Base-by-base conservation (phyloP, 2,888 invertebrate genomes). In the Troilus luridus region DNA sequence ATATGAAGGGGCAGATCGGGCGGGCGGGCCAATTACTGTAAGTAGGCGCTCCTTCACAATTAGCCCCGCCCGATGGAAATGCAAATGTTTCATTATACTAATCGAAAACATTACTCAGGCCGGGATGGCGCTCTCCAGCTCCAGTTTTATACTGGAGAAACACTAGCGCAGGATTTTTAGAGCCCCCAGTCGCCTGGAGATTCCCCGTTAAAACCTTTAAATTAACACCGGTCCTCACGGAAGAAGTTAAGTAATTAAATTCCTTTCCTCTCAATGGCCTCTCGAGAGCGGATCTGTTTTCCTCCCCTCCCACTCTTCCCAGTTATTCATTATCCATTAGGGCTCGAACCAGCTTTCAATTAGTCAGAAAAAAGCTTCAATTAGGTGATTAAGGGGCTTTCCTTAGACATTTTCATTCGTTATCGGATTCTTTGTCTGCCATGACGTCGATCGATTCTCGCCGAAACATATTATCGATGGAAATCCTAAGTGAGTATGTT, bases 71-170 rank as follows among this genome's bases (percentile, higher is more conserved):
- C 56, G 85, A 85, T 85, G 85, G 85, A 85, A 85, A 85, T 85
- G 85, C 85, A 85, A 58, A 81, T 81, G 81, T 54, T 81, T 89
- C 91, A 89, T 81, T 88, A 88, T 77, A 89, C 91, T 88, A 85
- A 91, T 81, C 91, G 91, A 91, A 88, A 89, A 64, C 81, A 88
- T 85, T 85, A 91, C 67, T 88, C 89, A 27, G 89, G 59, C 27
- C 62, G 85, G 54, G 85, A 54, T 85, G 85, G n/a, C 21, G 21
- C 85, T 14, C 54, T 19, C 85, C 85, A 27, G 85, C 41, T 14
- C 72, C 41, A 41, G 85, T 85, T 85, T 85, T 85, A 85, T 85
- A 85, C 85, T 85, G 56, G 56, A 85, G 85, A 85, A 85, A 85
- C 85, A 85, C 85, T 85, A 85, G 27, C 85, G 56, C 21, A n/a